Percentiles rank a stretch among this genome's conserved stretches.
phyloP scores from a whole-genome alignment of 2,113 vertebrate genomes.

The Python bivittatus region DNA sequence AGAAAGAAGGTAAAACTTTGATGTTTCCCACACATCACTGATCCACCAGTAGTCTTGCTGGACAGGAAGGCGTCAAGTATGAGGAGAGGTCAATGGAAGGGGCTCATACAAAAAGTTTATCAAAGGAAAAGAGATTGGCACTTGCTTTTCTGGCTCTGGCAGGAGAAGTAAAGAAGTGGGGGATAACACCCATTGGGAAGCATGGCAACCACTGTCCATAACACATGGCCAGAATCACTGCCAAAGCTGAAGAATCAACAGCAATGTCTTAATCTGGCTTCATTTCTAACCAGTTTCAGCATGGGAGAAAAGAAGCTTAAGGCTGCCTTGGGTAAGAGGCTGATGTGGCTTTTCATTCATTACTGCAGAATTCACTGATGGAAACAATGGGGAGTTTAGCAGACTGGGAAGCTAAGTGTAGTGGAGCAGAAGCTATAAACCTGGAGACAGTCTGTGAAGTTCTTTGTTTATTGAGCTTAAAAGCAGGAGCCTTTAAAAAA shows the following conservation, averaged over 20 bases:
- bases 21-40: background rate
- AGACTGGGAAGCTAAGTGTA: background rate
- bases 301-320: background rate
- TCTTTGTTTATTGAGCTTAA: background rate
- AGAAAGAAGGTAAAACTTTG: background rate
- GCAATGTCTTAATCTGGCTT: background rate
- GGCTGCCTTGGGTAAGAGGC: background rate
- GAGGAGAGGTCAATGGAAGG: background rate
- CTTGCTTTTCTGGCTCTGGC: background rate
- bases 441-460: background rate
- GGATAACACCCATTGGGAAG: background rate
- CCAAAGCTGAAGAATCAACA: background rate
- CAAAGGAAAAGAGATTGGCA: background rate
- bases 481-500: background rate
- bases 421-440: background rate
- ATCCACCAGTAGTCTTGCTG: background rate
- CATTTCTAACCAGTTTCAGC: background rate
- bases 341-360: slow-evolving; percentile 55
- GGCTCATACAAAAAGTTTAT: background rate
- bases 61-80: background rate
- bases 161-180: background rate
- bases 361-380: slow-evolving; percentile 24
- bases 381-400: background rate
- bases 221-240: background rate
- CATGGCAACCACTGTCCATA: background rate